phyloP scores from a whole-genome alignment of 2,113 vertebrate genomes.

The Pleuronectes platessa region DNA sequence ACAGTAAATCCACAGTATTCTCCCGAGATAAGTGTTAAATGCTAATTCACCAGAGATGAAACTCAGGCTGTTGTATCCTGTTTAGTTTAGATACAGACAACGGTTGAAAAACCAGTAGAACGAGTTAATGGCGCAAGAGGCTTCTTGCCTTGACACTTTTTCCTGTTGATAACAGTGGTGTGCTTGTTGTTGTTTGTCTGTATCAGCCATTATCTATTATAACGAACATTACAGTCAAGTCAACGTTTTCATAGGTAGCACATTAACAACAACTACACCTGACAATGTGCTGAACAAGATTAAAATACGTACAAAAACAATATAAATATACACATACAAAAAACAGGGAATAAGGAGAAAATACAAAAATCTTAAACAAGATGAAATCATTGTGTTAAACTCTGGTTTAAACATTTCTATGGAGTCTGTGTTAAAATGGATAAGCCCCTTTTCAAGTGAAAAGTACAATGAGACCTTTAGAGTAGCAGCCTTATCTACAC shows the following conservation, averaged over 20 bases:
- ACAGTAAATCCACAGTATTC: background rate
- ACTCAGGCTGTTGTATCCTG: background rate
- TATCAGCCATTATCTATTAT: too few species aligned
- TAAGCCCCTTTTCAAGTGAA: background rate
- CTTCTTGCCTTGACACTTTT: too few species aligned
- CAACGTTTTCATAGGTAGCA: too few species aligned
- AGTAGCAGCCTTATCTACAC: background rate
- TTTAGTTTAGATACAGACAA: slow-evolving; percentile 9
- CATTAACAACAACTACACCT: too few species aligned
- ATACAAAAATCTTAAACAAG: too few species aligned
- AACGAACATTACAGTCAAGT: background rate
- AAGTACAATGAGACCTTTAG: background rate
- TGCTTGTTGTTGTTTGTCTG: too few species aligned
- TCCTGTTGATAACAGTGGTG: too few species aligned
- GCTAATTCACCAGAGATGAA: background rate
- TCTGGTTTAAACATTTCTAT: background rate
- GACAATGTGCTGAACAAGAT: too few species aligned
- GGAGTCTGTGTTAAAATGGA: background rate
- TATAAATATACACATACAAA: too few species aligned
- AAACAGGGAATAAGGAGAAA: too few species aligned
- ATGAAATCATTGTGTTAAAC: too few species aligned
- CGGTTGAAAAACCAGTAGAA: slow-evolving; percentile 43
- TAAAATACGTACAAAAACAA: too few species aligned
- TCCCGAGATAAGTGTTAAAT: slow-evolving; percentile 3
- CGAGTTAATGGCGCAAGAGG: slow-evolving; percentile 15